Base-by-base conservation (phyloP, 53 echinoderm and acorn worm genomes). In the Patiria pectinifera region DNA sequence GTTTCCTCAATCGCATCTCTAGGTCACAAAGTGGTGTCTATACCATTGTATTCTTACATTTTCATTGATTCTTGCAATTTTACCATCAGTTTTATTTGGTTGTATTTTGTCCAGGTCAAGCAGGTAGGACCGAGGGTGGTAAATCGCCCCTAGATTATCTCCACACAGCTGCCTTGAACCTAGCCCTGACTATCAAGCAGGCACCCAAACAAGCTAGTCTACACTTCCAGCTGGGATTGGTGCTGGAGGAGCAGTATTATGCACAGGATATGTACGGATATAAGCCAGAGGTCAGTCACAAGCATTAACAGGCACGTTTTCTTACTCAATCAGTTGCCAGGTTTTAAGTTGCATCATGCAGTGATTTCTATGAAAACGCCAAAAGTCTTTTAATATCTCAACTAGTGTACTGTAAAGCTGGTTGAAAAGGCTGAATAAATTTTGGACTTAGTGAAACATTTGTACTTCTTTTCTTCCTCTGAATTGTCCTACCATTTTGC, bases 181-280 rank as follows among this genome's bases (percentile, higher is more conserved):
- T 97, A 25, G 95, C 97, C 45, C 82, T 95, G 82, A 94, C 96
- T 24, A 92, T 97, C 71, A 97, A 95, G 87, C 90, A 95, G 81
- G 92, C 93, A 4, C 84, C 94, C 13, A 97, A 95, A 75, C 84
- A 95, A 62, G 96, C 95, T 76, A 87, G 96, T 76, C 94, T 96
- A 19, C 97, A 97, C 48, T 97, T 76, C 85, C 92, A 94, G 84
- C 84, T 97, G 62, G 97, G 97, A 24, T 79, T 97, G 59, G 95
- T 97, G 23, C 79, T 97, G 26, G 97, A 97, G 74, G 97, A 97
- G 83, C 94, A 96, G 58, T 97, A 97, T 85, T 93, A 95, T 96
- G 97, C 97, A 49, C 93, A 96, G 78, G 97, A 97, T 87, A 96
- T 97, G 96, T 97, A 90, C 82, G 97, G 97, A 3, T 90, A 94